Evolutionary conservation across 2,888 invertebrate species (phyloP), one percentile per base, ranked within the genome.

Genomic region (Andrena fulva): DNA sequence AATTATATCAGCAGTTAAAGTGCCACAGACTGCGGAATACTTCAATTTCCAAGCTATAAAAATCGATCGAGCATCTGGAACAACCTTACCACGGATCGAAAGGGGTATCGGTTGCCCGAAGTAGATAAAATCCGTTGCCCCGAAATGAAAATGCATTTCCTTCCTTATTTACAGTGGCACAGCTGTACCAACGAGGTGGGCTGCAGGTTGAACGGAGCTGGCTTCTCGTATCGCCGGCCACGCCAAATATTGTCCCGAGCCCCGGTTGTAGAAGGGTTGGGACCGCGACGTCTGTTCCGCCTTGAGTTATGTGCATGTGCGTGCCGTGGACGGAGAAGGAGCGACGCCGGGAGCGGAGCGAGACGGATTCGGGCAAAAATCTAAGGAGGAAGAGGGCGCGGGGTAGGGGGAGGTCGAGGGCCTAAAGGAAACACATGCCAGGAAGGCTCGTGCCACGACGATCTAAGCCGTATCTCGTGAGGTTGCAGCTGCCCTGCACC

Each of bases 371-470:
- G 67, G 77, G 80, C 54, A 79, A 77, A 66, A 79, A 77, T 85
- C 75, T 81, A 86, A 79, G 66, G 80, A 77, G 64, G 76, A 80
- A 78, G 68, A 64, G 80, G 31, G 76, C 31, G 63, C 66, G 85
- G 64, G 71, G 84, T 64, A 69, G 60, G 80, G 80, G 85, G 79
- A 85, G 77, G 77, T 70, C 74, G 74, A 76, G 80, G 82, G 75
- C 81, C 75, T 69, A 67, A 90, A 91, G 89, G 89, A 91, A 92
- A 91, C 92, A 92, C 91, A 92, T 92, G 92, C 91, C 90, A 88
- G 86, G 87, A 86, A 88, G 92, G 92, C 92, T 92, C 92, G 93
- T 92, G 93, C 93, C 93, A 91, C 92, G 87, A 89, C 91, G 91
- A 91, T 91, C 91, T 90, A 91, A 90, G 88, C 88, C 90, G 89